Evolutionary conservation across 2,113 vertebrate genomes (phyloP).

Genomic region (Mohoua ochrocephala): DNA sequence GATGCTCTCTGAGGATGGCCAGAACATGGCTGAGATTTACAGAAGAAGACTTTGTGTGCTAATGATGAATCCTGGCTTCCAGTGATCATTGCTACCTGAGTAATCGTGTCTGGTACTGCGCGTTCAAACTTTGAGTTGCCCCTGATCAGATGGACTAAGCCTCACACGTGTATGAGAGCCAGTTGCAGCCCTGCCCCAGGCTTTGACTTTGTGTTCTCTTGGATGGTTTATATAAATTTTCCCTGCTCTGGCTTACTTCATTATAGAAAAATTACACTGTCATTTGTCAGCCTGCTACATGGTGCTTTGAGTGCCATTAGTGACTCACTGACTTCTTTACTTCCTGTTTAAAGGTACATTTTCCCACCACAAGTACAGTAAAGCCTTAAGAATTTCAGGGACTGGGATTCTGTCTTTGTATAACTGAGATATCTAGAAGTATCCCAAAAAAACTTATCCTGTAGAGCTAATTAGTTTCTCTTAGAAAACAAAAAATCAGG

Average conservation of each 20-base stretch:
- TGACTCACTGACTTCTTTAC: neutral
- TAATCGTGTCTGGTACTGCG: neutral
- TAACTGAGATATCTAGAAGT: neutral
- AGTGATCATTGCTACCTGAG: neutral
- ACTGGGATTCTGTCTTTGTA: neutral
- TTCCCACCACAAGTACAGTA: neutral
- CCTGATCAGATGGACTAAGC: neutral
- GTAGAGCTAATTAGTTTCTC: neutral
- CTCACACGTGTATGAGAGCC: fast-evolving
- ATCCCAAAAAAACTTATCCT: neutral
- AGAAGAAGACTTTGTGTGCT: neutral
- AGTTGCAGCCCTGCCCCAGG: neutral
- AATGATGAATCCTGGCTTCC: neutral
- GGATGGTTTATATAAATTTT: neutral
- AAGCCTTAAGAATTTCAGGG: neutral
- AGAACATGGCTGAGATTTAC: neutral
- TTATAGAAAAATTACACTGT: neutral
- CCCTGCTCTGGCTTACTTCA: neutral
- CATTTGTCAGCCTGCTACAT: neutral
- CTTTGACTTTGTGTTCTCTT: neutral
- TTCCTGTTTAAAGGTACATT: neutral
- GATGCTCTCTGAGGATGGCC: neutral
- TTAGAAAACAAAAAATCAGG: neutral
- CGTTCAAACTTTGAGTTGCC: neutral
- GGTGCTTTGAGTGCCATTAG: neutral